phyloP scores from a whole-genome alignment of 2,888 invertebrate species.

The Erannis defoliaria region DNA sequence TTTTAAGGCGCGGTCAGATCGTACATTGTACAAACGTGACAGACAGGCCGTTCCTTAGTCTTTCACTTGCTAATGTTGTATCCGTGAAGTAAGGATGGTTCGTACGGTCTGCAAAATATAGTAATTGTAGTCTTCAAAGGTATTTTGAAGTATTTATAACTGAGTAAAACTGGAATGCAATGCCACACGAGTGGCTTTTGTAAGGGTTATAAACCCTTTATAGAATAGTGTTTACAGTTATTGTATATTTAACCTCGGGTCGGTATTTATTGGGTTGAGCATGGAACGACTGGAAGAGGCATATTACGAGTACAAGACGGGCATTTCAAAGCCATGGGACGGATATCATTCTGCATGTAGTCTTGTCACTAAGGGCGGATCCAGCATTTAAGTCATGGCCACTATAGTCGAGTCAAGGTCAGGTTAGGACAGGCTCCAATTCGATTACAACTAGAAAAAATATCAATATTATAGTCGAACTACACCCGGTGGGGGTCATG shows the following conservation, averaged over 20 bases:
- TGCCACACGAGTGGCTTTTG: conserved; percentile 18
- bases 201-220: conserved; percentile 20
- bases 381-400: too few relatives aligned
- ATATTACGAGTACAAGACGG: conserved; percentile 8
- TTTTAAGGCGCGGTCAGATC: too few relatives aligned
- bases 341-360: not conserved
- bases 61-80: conserved; percentile 3
- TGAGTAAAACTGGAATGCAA: conserved; percentile 34
- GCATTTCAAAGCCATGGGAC: not conserved
- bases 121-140: not conserved
- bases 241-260: conserved; percentile 12
- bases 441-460: too few relatives aligned
- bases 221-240: conserved; percentile 18
- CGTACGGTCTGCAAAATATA: not conserved
- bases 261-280: conserved; percentile 22
- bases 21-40: too few relatives aligned
- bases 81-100: conserved; percentile 7
- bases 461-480: too few relatives aligned
- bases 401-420: too few relatives aligned
- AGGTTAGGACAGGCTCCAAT: too few relatives aligned
- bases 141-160: not conserved
- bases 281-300: conserved; percentile 7
- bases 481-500: too few relatives aligned
- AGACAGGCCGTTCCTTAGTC: too few relatives aligned
- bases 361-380: too few relatives aligned